These are phyloP conservation scores for Leptarthrus brevirostris DNA, from an alignment of 2,888 invertebrate genomes.

Conservation along the genomic window DNA sequence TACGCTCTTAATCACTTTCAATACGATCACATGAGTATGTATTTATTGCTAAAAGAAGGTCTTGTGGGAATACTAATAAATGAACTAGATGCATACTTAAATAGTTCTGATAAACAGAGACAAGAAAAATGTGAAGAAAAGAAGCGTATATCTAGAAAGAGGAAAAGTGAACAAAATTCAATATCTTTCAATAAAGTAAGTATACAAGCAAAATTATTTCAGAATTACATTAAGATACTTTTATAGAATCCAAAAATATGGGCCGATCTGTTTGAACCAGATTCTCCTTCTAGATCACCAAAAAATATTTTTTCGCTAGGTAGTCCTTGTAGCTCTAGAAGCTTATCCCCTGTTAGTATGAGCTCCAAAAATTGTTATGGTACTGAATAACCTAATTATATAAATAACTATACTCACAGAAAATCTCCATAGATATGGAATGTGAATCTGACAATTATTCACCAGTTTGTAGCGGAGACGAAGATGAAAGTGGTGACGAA, in stretches of 20 bases:
- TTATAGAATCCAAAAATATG: conserved; percentile 44
- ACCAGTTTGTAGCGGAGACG: conserved; percentile 66
- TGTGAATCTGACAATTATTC: conserved; percentile 63
- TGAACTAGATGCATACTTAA: conserved; percentile 65
- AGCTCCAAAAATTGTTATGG: conserved; percentile 57
- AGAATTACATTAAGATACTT: background rate
- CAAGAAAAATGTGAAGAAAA: conserved; percentile 63
- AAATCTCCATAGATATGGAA: conserved; percentile 53
- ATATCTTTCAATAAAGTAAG: conserved; percentile 41
- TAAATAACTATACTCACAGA: background rate
- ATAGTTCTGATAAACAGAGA: conserved; percentile 61
- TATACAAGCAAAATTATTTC: conserved; percentile 54
- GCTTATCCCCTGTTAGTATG: conserved; percentile 63
- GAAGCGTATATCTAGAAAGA: conserved; percentile 58
- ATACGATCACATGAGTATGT: conserved; percentile 67
- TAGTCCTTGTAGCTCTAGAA: conserved; percentile 65
- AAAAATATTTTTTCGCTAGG: conserved; percentile 49
- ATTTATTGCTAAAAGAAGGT: conserved; percentile 70
- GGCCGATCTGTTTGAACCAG: conserved; percentile 60
- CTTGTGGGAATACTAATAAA: conserved; percentile 69
- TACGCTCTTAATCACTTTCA: conserved; percentile 68
- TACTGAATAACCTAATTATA: conserved; percentile 30
- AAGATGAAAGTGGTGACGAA: conserved; percentile 59
- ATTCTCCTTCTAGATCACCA: conserved; percentile 59
- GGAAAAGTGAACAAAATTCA: conserved; percentile 57